These are phyloP conservation scores for Hydrolagus affinis DNA, from an alignment of 2,113 vertebrate species.

Conservation along the genomic window DNA sequence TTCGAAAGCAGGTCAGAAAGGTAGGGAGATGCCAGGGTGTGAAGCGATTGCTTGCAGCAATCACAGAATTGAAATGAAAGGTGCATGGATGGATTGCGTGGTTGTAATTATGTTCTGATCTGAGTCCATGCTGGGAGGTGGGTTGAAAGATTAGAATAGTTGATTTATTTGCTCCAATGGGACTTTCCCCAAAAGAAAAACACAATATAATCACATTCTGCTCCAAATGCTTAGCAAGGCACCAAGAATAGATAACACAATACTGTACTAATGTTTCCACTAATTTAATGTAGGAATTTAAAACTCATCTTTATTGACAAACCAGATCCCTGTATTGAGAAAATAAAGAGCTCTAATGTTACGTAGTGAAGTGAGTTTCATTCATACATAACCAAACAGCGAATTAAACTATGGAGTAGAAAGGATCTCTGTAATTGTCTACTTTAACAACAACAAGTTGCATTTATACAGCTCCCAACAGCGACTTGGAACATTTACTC, in stretches of 20 bases:
- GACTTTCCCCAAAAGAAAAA: constrained; percentile 3
- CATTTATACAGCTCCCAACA: no score
- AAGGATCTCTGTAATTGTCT: no score
- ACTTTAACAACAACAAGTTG: no score
- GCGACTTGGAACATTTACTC: not conserved
- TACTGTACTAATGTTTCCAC: not conserved
- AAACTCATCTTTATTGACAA: no score
- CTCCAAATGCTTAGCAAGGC: not conserved
- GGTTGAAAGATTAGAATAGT: not conserved
- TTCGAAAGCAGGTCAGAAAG: no score
- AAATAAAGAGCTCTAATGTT: not conserved
- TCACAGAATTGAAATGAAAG: not conserved
- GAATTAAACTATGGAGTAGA: not conserved
- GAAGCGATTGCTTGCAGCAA: no score
- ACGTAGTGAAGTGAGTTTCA: not conserved
- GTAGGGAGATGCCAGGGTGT: no score
- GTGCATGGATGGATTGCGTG: constrained; percentile 13
- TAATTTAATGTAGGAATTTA: not conserved
- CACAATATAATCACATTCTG: not conserved
- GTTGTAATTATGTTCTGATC: constrained; percentile 14
- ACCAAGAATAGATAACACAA: not conserved
- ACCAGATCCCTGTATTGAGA: not conserved
- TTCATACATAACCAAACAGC: not conserved
- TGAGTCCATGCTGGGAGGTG: not conserved
- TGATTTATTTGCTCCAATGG: not conserved